Base-by-base conservation (phyloP, 2,797 vertebrate genomes). In the Paratrypauchen microcephalus region DNA sequence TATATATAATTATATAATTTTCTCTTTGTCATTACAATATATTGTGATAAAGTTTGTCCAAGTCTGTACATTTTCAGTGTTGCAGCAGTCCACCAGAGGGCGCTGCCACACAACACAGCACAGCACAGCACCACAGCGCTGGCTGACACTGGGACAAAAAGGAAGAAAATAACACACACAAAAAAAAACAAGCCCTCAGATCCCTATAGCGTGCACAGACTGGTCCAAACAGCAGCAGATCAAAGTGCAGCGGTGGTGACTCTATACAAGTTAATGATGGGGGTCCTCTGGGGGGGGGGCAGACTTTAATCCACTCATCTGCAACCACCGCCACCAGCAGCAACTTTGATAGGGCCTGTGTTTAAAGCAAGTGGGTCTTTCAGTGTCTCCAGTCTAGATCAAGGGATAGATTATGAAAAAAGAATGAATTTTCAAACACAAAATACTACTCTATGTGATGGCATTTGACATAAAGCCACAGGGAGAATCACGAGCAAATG, bases 1-100 rank as follows among this genome's bases (percentile, higher is more conserved):
- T 36, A 32, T 32, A 6, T 32, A 32, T 32, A 6, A 36, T 36
- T 36, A 36, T 36, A 9, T 36, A 36, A 9, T 36, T 36, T 36
- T 36, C 32, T 36, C 32, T 36, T 36, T 9, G 32, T 36, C 9
- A 36, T 36, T 36, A 36, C 7, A 36, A 36, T 36, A 36, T 36
- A 36, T 36, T 7, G 32, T 9, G 32, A 36, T 32, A 6, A 32
- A 32, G 30, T 32, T 36, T 41, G n/a, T n/a, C n/a, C n/a, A 18
- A 15, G 24, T 8, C 18, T 61, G 9, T 39, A n/a, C 23, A 2
- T n/a, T 3, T 23, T 12, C 21, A 62, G 32, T 41, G 60, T 11
- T 23, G 32, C 11, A 16, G 1, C 16, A 41, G 11, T 9, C 79
- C 90, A 89, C 75, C 85, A 89, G 90, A 83, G 79, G 86, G 87